Evolutionary conservation across 2,888 invertebrate species (phyloP).

Genomic region (Trichopoda pennipes): DNA sequence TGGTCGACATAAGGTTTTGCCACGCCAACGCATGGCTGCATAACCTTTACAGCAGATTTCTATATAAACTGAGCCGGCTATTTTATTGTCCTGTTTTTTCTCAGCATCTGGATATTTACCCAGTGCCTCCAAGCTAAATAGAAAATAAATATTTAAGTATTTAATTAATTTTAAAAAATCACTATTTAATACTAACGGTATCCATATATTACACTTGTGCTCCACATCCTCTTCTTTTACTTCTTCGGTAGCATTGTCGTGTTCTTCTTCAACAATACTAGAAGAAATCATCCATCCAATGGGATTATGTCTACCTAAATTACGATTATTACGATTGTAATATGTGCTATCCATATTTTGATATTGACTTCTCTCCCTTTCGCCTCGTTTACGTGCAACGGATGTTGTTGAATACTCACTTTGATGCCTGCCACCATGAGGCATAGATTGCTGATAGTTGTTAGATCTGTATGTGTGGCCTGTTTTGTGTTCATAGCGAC

Average conservation of each 20-base stretch:
- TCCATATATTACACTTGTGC: slow-evolving; percentile 76
- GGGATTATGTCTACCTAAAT: slow-evolving; percentile 1
- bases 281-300: slow-evolving; percentile 34
- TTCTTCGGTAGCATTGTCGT: slow-evolving; percentile 21
- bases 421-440: background rate
- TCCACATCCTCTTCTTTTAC: background rate
- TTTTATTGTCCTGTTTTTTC: slow-evolving; percentile 77
- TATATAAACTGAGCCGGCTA: slow-evolving; percentile 84
- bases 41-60: slow-evolving; percentile 89
- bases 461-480: background rate
- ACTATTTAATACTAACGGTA: slow-evolving; percentile 75
- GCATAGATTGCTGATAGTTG: background rate
- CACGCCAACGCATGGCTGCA: slow-evolving; percentile 70
- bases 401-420: background rate
- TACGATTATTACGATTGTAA: slow-evolving; percentile 30
- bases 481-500: background rate
- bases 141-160: background rate
- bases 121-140: slow-evolving; percentile 69
- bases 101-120: slow-evolving; percentile 73
- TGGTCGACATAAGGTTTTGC: slow-evolving; percentile 73
- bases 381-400: background rate
- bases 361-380: slow-evolving; percentile 33
- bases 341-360: slow-evolving; percentile 21
- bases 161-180: background rate
- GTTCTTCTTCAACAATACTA: slow-evolving; percentile 36